Evolutionary conservation across 2,888 invertebrate genomes (phyloP), one percentile per base, ranked within the genome.

Genomic region (Ptycholaimellus sp.): DNA sequence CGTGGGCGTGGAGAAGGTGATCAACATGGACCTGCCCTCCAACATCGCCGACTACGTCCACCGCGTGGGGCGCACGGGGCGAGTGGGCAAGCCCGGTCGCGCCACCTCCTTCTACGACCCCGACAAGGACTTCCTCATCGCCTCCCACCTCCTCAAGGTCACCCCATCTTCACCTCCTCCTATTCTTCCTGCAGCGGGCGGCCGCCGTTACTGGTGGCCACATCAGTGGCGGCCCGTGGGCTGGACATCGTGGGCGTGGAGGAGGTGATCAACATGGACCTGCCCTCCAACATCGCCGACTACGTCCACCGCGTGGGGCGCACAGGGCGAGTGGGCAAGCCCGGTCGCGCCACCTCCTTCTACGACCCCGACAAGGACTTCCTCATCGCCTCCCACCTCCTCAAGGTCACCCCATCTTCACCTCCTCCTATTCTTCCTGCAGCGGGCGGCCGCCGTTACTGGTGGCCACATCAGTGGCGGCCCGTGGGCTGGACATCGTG

Each of bases 391-490:
- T 59, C 62, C 0, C 33, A 27, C n/a, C 34, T 45, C 9, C 18
- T 45, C 14, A 37, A 37, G 31, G 35, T 39, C 61, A 7, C n/a
- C n/a, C n/a, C n/a, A n/a, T n/a, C n/a, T n/a, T n/a, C n/a, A n/a
- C n/a, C n/a, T n/a, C n/a, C n/a, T n/a, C n/a, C n/a, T n/a, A n/a
- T n/a, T n/a, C n/a, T n/a, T n/a, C n/a, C n/a, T n/a, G n/a, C n/a
- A n/a, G n/a, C n/a, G n/a, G n/a, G n/a, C n/a, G n/a, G n/a, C 13
- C 13, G 3, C 31, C 43, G 31, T 36, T 49, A 28, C 42, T 93
- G 2, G 81, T 93, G 2, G 90, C 90, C 1, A 93, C 93, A 0
- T 78, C 80, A 0, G 87, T 93, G 0, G 85, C 85, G 1, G 80
- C 87, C 0, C 66, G 90, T 38, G 90, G 90, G 0, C 38, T 49